These are phyloP conservation scores for Alviniconcha strummeri DNA, from an alignment of 2,888 invertebrate species.

Conservation along the genomic window DNA sequence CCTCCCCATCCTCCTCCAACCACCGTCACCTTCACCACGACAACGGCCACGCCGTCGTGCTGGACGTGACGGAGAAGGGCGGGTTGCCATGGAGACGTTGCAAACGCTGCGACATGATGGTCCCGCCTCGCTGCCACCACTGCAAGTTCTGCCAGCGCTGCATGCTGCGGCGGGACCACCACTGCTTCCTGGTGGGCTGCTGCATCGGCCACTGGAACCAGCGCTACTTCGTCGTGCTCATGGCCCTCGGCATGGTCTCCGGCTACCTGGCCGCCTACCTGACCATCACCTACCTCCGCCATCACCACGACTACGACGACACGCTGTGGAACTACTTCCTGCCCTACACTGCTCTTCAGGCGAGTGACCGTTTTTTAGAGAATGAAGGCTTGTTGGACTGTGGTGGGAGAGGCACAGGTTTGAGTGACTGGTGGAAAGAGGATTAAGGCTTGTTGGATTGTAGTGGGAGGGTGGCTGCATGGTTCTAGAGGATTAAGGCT, in stretches of 20 bases:
- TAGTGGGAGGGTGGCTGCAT: too few species aligned
- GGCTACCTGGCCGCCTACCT: slow-evolving; percentile 48
- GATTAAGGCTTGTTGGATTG: too few species aligned
- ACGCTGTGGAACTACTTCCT: slow-evolving; percentile 48
- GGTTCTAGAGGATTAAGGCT: not conserved
- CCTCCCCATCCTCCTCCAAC: too few species aligned
- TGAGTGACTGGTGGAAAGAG: too few species aligned
- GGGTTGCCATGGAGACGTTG: slow-evolving; percentile 57
- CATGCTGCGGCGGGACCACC: slow-evolving; percentile 68
- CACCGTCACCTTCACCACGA: not conserved
- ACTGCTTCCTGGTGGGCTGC: slow-evolving; percentile 65
- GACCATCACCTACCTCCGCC: slow-evolving; percentile 47
- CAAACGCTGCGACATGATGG: slow-evolving; percentile 49
- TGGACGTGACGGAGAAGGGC: slow-evolving; percentile 35
- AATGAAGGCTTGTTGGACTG: not conserved
- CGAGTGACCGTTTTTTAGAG: not conserved
- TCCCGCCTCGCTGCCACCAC: slow-evolving; percentile 63
- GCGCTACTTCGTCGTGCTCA: slow-evolving; percentile 58
- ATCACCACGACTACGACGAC: slow-evolving; percentile 42
- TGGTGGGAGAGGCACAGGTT: too few species aligned
- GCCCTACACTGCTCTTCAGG: slow-evolving; percentile 47
- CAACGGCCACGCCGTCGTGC: slow-evolving; percentile 7
- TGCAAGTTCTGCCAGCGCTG: slow-evolving; percentile 62
- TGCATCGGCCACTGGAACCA: slow-evolving; percentile 65
- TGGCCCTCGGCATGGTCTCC: slow-evolving; percentile 11